Conservation (phyloP, 53 echinoderm and acorn worm species). For the Henricia sp. region DNA sequence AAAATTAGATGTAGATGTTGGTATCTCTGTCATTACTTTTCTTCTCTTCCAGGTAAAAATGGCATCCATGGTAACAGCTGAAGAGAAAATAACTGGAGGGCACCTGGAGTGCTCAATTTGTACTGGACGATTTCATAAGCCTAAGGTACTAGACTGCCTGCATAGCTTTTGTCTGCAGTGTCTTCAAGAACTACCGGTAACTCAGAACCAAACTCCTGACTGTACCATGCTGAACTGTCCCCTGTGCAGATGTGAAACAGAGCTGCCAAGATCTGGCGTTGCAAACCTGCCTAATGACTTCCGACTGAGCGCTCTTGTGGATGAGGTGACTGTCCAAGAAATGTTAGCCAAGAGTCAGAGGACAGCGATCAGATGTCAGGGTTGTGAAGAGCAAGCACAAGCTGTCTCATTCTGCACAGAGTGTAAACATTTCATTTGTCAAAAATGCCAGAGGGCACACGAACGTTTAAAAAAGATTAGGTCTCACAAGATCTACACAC, state of each 20-base stretch:
- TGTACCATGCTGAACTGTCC: conserved; percentile 9
- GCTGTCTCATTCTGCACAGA: conserved; percentile 21
- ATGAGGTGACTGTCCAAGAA: background rate
- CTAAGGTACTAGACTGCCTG: conserved; percentile 2
- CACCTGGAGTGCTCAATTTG: conserved; percentile 22
- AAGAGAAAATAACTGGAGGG: too few species aligned
- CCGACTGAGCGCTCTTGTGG: background rate
- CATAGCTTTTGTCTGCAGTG: too few species aligned
- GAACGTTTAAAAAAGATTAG: conserved; percentile 20
- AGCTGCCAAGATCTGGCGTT: background rate
- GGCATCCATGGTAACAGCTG: too few species aligned
- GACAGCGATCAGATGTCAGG: background rate
- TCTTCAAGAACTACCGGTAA: too few species aligned
- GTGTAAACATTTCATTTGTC: background rate
- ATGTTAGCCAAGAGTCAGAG: background rate
- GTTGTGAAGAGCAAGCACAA: background rate
- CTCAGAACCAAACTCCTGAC: too few species aligned
- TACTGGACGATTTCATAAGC: background rate
- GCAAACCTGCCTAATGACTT: background rate
- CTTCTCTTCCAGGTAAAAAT: too few species aligned
- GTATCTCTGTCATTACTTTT: too few species aligned
- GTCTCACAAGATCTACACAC: background rate
- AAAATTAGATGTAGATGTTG: too few species aligned
- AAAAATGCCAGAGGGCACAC: conserved; percentile 34
- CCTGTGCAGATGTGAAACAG: conserved; percentile 16